phyloP scores from a whole-genome alignment of 2,888 invertebrate species.

The Cyrtodaria siliqua region DNA sequence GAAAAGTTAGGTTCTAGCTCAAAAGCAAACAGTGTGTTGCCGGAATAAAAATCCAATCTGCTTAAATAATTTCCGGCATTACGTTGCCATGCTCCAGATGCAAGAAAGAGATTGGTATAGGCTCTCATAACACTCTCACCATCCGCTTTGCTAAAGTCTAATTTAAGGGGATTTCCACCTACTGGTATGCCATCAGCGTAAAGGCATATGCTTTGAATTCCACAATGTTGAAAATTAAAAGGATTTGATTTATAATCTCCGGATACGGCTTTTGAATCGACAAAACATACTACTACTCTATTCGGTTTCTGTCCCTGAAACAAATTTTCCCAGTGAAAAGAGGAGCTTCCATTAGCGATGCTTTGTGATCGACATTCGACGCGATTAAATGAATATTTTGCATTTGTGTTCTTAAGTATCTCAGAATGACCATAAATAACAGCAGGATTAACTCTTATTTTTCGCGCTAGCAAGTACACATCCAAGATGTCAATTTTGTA shows the following conservation, averaged over 20 bases:
- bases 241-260: slow-evolving; percentile 35
- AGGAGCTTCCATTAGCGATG: slow-evolving; percentile 15
- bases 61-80: slow-evolving; percentile 16
- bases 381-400: slow-evolving; percentile 26
- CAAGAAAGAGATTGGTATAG: slow-evolving; percentile 22
- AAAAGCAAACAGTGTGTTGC: slow-evolving; percentile 28
- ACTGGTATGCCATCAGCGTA: slow-evolving; percentile 31
- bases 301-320: slow-evolving; percentile 36
- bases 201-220: slow-evolving; percentile 19
- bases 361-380: slow-evolving; percentile 24
- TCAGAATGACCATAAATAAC: slow-evolving; percentile 45
- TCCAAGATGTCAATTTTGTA: slow-evolving; percentile 18
- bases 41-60: slow-evolving; percentile 7
- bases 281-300: slow-evolving; percentile 27
- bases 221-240: slow-evolving; percentile 33
- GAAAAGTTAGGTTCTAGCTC: slow-evolving; percentile 33
- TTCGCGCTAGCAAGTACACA: slow-evolving; percentile 24
- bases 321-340: slow-evolving; percentile 35
- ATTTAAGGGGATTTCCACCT: slow-evolving; percentile 23
- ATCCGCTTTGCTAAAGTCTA: slow-evolving; percentile 12
- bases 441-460: slow-evolving; percentile 48
- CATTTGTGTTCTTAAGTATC: slow-evolving; percentile 21
- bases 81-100: slow-evolving; percentile 17
- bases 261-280: slow-evolving; percentile 14
- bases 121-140: slow-evolving; percentile 16